These are phyloP conservation scores for Spondyliosoma cantharus DNA, from an alignment of 2,797 vertebrate species.

Conservation along the genomic window DNA sequence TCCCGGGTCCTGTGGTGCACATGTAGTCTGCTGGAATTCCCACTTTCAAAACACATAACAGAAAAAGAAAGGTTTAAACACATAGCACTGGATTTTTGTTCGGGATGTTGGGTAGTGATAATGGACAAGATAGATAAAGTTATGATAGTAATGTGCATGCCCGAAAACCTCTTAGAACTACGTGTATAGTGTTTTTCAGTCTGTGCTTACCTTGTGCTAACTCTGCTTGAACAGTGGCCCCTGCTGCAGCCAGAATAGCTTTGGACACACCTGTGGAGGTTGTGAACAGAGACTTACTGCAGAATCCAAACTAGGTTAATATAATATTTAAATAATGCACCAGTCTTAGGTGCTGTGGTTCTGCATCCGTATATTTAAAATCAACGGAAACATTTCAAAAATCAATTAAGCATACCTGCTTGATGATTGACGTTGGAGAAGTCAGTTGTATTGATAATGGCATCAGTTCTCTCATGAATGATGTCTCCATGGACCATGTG, in stretches of 20 bases:
- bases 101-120: too few species aligned
- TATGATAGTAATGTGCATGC: not conserved
- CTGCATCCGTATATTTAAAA: not conserved
- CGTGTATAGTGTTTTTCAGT: not conserved
- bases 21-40: slow-evolving; percentile 31
- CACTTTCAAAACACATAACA: slow-evolving; percentile 27
- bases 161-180: not conserved
- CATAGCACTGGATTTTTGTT: not conserved
- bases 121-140: too few species aligned
- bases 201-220: slow-evolving; percentile 57
- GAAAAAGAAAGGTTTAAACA: not conserved
- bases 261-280: slow-evolving; percentile 68
- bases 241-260: slow-evolving; percentile 74
- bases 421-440: slow-evolving; percentile 46
- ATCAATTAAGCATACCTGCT: slow-evolving; percentile 38
- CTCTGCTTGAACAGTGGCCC: slow-evolving; percentile 46
- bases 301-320: not conserved
- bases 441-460: slow-evolving; percentile 77
- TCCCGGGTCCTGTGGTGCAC: slow-evolving; percentile 67
- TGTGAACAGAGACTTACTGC: not conserved
- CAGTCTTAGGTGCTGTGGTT: not conserved
- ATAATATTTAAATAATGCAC: not conserved
- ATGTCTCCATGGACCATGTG: slow-evolving; percentile 73
- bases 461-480: slow-evolving; percentile 61
- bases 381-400: not conserved